Conservation (phyloP, 2,113 vertebrate genomes). For the Opisthocomus hoazin region DNA sequence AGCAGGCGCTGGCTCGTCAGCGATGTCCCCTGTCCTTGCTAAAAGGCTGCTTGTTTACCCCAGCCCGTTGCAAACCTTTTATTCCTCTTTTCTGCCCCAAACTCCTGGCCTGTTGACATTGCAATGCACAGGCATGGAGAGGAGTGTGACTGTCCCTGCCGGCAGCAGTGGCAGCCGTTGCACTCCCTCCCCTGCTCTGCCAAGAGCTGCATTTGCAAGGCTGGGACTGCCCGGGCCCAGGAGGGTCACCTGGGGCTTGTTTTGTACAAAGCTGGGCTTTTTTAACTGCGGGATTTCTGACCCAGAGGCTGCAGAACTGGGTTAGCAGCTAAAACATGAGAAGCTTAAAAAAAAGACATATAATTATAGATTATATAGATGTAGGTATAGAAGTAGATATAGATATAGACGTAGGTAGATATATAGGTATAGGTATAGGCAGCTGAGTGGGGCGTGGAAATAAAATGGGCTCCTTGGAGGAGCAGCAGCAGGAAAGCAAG, state of each 20-base stretch:
- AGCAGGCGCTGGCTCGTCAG: rapidly evolving
- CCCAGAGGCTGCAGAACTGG: not conserved
- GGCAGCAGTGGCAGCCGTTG: not conserved
- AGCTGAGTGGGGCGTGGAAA: not conserved
- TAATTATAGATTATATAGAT: not conserved
- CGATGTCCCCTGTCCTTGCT: not conserved
- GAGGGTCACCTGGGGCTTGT: not conserved
- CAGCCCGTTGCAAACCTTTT: not conserved
- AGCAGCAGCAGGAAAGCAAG: not conserved
- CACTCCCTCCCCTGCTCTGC: not conserved
- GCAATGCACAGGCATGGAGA: not conserved
- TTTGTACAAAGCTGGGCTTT: not conserved
- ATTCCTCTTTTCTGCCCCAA: not conserved
- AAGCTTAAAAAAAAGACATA: not conserved
- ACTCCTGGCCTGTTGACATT: not conserved
- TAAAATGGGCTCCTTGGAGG: not conserved
- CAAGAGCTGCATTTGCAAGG: not conserved
- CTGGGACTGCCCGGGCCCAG: not conserved
- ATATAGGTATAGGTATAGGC: not conserved
- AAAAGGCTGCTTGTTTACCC: not conserved
- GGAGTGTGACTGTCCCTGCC: not conserved
- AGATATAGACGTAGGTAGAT: not conserved
- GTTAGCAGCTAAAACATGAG: not conserved
- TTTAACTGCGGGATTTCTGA: not conserved
- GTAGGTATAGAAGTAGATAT: not conserved